phyloP scores from a whole-genome alignment of 2,797 vertebrate genomes.

The Rallus crepitans region DNA sequence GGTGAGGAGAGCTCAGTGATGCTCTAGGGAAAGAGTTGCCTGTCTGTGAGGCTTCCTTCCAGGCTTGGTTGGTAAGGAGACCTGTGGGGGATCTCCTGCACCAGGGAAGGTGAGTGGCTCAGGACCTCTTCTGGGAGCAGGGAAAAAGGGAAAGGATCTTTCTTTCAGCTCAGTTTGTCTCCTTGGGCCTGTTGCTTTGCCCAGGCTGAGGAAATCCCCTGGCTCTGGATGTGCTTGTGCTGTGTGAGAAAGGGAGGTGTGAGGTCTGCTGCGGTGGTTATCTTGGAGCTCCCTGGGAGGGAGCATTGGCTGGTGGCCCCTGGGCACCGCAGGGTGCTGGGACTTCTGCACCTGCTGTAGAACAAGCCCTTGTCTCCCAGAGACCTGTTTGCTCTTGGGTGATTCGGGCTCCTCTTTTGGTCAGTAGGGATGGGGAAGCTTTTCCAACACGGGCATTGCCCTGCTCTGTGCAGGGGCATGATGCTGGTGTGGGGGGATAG shows the following conservation, averaged over 20 bases:
- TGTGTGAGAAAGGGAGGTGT: background rate
- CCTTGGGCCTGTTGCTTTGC: background rate
- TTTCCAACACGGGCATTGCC: fast-evolving
- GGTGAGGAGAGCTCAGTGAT: fast-evolving
- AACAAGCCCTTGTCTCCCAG: fast-evolving
- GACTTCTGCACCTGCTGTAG: fast-evolving
- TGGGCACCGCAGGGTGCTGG: fast-evolving
- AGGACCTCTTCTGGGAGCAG: background rate
- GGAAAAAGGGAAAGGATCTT: too few species aligned
- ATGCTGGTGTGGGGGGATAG: background rate
- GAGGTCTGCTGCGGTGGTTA: background rate
- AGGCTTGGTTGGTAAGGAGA: fast-evolving
- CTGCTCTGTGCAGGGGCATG: fast-evolving
- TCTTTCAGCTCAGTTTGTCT: background rate
- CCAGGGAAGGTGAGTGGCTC: too few species aligned
- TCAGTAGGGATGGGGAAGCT: too few species aligned
- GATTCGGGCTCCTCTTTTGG: background rate
- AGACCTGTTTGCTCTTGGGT: fast-evolving
- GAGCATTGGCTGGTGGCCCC: background rate
- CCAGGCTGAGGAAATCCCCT: background rate
- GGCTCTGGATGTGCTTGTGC: background rate
- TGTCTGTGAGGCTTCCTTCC: too few species aligned
- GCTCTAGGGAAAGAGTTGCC: fast-evolving
- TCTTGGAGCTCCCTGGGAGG: fast-evolving
- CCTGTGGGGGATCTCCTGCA: background rate